Evolutionary conservation across 2,888 invertebrate species (phyloP).

Genomic region (Lochmaea crataegi): DNA sequence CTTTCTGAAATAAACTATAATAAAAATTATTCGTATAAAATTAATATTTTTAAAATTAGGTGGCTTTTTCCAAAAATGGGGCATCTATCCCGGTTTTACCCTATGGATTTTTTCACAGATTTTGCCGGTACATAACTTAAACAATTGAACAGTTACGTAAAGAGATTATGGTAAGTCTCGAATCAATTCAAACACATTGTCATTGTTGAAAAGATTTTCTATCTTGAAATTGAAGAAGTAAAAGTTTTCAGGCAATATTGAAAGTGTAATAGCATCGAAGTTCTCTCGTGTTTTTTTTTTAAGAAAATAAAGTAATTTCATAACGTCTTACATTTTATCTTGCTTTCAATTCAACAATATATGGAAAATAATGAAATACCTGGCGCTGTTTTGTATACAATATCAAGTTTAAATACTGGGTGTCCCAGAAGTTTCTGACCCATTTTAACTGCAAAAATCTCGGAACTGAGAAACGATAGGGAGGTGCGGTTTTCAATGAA

Average conservation of each 20-base stretch:
- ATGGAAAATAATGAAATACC: neutral
- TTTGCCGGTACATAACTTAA: too few relatives aligned
- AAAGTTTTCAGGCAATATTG: neutral
- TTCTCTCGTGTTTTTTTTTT: neutral
- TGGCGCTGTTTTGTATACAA: neutral
- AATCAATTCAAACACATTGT: neutral
- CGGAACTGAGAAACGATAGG: too few relatives aligned
- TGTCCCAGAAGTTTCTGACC: too few relatives aligned
- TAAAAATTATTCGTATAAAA: too few relatives aligned
- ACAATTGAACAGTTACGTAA: neutral
- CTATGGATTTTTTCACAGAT: too few relatives aligned
- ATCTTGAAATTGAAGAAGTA: neutral
- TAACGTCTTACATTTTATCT: neutral
- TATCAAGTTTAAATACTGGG: constrained; percentile 17
- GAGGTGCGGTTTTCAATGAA: too few relatives aligned
- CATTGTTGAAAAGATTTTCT: neutral
- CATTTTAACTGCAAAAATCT: too few relatives aligned
- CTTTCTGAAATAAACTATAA: too few relatives aligned
- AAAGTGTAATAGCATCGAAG: neutral
- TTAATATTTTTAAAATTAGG: too few relatives aligned
- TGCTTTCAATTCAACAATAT: neutral
- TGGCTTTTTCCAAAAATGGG: too few relatives aligned
- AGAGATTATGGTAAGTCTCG: neutral
- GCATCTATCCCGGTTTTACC: too few relatives aligned
- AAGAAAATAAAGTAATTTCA: neutral